Base-by-base conservation (phyloP, 2,888 invertebrate species). In the Ochlodes sylvanus region DNA sequence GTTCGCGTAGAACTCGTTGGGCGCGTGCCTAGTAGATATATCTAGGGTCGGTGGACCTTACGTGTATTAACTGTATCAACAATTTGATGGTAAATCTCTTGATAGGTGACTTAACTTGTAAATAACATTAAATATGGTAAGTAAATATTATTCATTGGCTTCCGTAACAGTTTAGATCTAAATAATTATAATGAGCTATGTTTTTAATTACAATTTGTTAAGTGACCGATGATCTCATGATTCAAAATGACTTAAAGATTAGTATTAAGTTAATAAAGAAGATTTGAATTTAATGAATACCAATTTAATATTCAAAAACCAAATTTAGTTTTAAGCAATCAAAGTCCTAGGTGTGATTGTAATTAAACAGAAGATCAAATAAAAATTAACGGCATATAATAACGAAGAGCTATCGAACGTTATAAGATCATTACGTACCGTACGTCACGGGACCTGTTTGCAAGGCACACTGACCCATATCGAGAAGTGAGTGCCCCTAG, bases 381-480 rank as follows among this genome's bases (percentile, higher is more conserved):
- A 65, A 58, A 65, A 61, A 17, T 60, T 54, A 47, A 68, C 47
- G 47, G 56, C 47, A 62, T 58, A 62, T 67, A 61, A 68, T 62
- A 68, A 55, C 62, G 21, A 50, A 15, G 32, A 54, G 62, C 34
- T 62, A 68, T 68, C 38, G 76, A 71, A 71, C 64, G 54, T 65
- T 66, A 69, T 60, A 54, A 60, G 55, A 56, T 68, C 70, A 76
- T 68, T 69, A 71, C 62, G 66, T 68, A 66, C 60, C 47, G 52
- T 58, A 72, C 76, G 75, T 75, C 73, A 72, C 72, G 75, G 72
- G 71, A 74, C 74, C 73, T 74, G 78, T 75, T 76, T 71, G 68
- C 69, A 70, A 69, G 63, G 67, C 70, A 69, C 72, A 71, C 73
- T 89, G 89, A 87, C 90, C 90, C 75, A 90, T 84, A 88, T 89